These are phyloP conservation scores for Ciona savignyi DNA, from an alignment of 23 tunicate species.

Conservation along the genomic window DNA sequence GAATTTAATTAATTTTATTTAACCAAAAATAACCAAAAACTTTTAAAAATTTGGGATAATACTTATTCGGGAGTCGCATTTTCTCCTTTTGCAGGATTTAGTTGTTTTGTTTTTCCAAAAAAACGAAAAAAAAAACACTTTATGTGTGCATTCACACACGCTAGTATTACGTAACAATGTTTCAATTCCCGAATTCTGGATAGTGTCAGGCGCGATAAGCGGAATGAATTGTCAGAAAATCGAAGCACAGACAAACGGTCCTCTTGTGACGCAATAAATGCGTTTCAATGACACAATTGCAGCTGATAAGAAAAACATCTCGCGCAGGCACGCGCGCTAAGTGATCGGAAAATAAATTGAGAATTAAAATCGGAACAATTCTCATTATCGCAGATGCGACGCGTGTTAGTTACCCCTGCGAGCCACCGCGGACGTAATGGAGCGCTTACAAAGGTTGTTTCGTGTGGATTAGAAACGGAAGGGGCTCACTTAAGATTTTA, in stretches of 20 bases:
- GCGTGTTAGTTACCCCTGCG: too few relatives aligned
- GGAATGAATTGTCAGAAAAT: background rate
- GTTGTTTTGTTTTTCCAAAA: background rate
- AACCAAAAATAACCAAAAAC: too few relatives aligned
- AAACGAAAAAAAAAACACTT: too few relatives aligned
- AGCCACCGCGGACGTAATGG: too few relatives aligned
- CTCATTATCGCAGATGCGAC: too few relatives aligned
- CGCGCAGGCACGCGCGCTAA: background rate
- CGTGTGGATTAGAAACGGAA: too few relatives aligned
- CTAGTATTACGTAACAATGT: background rate
- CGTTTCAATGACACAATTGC: background rate
- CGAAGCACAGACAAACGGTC: background rate
- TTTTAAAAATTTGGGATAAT: too few relatives aligned
- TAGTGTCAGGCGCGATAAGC: background rate
- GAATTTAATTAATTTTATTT: background rate
- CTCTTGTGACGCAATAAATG: background rate
- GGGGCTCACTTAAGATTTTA: too few relatives aligned
- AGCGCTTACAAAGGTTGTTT: too few relatives aligned
- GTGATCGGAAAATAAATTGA: background rate
- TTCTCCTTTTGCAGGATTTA: background rate
- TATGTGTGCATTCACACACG: too few relatives aligned
- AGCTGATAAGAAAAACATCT: background rate
- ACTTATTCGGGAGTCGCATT: too few relatives aligned
- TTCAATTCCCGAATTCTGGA: background rate
- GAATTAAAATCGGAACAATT: background rate